phyloP scores from a whole-genome alignment of 2,113 vertebrate genomes.

The Pyrgilauda ruficollis region DNA sequence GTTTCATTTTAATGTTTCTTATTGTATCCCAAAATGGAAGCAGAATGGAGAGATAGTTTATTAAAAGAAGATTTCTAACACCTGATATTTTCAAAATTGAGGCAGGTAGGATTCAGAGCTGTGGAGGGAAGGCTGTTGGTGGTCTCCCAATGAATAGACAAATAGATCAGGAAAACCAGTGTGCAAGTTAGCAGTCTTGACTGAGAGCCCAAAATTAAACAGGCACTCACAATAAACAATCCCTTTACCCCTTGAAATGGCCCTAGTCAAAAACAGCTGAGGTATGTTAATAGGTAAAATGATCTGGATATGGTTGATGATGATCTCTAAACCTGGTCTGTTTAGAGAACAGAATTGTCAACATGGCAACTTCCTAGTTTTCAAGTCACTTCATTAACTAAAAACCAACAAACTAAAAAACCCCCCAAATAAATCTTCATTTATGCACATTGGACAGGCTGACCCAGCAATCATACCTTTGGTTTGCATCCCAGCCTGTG shows the following conservation, averaged over 20 bases:
- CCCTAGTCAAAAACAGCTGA: not conserved
- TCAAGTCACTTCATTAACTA: not conserved
- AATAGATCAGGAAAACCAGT: not conserved
- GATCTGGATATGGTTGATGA: not conserved
- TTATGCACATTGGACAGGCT: not conserved
- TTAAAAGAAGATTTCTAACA: not conserved
- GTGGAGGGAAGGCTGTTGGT: not conserved
- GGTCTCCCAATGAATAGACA: constrained; percentile 17
- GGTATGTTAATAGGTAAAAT: constrained; percentile 8
- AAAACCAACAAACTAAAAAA: not conserved
- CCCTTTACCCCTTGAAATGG: not conserved
- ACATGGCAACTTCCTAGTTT: not conserved
- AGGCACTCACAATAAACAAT: not conserved
- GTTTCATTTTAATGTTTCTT: not conserved
- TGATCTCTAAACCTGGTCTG: not conserved
- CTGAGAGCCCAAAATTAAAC: not conserved
- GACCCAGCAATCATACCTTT: not conserved
- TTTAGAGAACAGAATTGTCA: constrained; percentile 2
- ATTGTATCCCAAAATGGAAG: not conserved
- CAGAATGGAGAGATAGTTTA: not conserved
- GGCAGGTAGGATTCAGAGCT: not conserved
- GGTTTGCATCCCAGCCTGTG: not conserved
- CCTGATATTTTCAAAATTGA: not conserved
- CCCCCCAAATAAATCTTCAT: not conserved
- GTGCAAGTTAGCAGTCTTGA: not conserved